These are phyloP conservation scores for Drosophila littoralis DNA, from an alignment of 1,140 invertebrate species.

Conservation along the genomic window DNA sequence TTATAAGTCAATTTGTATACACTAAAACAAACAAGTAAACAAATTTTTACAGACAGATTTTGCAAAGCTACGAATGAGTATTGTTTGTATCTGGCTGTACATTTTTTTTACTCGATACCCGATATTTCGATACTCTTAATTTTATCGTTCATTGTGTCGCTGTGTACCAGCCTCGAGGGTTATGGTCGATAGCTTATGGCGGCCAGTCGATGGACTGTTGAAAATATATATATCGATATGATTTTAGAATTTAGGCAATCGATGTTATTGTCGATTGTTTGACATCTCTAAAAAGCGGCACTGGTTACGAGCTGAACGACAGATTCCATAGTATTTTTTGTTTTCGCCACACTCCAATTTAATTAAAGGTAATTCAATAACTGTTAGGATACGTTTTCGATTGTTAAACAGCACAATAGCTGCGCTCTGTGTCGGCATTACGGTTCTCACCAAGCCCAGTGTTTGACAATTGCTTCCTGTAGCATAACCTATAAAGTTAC, in stretches of 20 bases:
- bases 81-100: slow-evolving; percentile 7
- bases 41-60: not conserved
- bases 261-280: slow-evolving; percentile 19
- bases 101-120: not conserved
- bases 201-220: not conserved
- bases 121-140: not conserved
- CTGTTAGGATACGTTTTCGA: not conserved
- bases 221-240: slow-evolving; percentile 1
- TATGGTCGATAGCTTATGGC: not conserved
- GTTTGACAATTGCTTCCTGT: slow-evolving; percentile 4
- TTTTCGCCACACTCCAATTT: slow-evolving; percentile 50
- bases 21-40: slow-evolving; percentile 9
- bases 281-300: slow-evolving; percentile 34
- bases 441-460: not conserved
- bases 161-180: not conserved
- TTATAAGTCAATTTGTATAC: not conserved
- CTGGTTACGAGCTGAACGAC: slow-evolving; percentile 43
- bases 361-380: slow-evolving; percentile 33
- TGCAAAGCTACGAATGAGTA: not conserved
- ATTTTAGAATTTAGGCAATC: not conserved
- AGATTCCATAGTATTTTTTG: slow-evolving; percentile 47
- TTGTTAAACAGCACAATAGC: not conserved
- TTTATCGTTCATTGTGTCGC: not conserved
- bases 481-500: slow-evolving; percentile 83
- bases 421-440: not conserved